Evolutionary conservation across 2,113 vertebrate genomes (phyloP).

Genomic region (Phylloscopus trochilus): DNA sequence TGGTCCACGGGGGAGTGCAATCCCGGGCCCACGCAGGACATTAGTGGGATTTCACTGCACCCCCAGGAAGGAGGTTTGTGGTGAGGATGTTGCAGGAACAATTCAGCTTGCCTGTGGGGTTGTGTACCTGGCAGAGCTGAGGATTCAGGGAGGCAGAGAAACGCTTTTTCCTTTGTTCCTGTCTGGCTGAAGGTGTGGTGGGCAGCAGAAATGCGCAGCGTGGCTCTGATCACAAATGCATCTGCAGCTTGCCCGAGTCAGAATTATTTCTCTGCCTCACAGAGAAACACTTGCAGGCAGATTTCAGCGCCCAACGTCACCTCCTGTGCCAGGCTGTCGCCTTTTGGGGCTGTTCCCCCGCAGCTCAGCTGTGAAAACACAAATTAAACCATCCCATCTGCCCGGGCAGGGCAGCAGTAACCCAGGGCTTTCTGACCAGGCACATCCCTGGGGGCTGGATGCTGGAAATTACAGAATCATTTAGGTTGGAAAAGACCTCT

Average conservation of each 20-base stretch:
- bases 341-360: not conserved
- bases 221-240: not conserved
- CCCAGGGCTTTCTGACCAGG: not conserved
- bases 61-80: not conserved
- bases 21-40: not conserved
- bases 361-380: not conserved
- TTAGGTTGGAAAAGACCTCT: not conserved
- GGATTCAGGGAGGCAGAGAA: not conserved
- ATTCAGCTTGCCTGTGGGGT: not conserved
- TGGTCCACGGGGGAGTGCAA: not conserved
- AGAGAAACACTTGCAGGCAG: not conserved
- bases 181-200: fast-evolving
- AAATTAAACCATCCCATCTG: not conserved
- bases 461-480: not conserved
- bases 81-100: not conserved
- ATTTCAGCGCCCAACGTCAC: not conserved
- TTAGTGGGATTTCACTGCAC: not conserved
- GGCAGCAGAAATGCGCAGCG: not conserved
- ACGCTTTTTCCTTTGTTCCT: not conserved
- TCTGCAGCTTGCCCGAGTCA: fast-evolving
- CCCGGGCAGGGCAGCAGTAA: not conserved
- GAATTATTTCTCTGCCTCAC: not conserved
- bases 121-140: not conserved
- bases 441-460: not conserved
- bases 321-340: not conserved